phyloP scores from a whole-genome alignment of 2,797 vertebrate genomes.

The Falco novaeseelandiae region DNA sequence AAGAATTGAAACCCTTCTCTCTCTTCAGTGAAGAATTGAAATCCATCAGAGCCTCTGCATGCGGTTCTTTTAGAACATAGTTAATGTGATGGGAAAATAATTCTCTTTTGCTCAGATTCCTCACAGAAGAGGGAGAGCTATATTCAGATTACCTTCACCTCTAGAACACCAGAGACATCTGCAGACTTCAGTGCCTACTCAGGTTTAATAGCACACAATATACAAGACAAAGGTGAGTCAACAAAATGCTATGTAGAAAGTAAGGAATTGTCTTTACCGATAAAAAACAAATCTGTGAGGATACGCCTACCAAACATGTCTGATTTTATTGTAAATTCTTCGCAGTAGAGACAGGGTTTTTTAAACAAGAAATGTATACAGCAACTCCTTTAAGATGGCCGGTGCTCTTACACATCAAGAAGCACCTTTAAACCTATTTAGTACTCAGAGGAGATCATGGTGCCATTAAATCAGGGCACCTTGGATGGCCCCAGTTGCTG shows the following conservation, averaged over 20 bases:
- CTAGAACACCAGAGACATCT: neutral
- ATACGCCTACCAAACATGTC: neutral
- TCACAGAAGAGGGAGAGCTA: neutral
- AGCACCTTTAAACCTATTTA: neutral
- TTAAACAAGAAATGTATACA: neutral
- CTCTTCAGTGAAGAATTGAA: neutral
- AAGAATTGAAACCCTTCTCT: neutral
- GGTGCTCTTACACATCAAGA: neutral
- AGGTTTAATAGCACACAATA: neutral
- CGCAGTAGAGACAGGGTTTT: neutral
- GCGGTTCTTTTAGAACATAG: neutral
- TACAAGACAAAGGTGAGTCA: neutral
- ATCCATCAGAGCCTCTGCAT: neutral
- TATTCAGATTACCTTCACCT: neutral
- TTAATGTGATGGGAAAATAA: neutral
- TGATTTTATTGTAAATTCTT: neutral
- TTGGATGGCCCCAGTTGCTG: neutral
- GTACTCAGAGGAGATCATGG: neutral
- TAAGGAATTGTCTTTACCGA: neutral
- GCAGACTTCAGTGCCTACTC: neutral
- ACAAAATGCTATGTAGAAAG: neutral
- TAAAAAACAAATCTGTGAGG: neutral
- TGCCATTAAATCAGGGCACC: neutral
- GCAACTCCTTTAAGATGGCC: neutral
- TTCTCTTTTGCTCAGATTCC: neutral